Evolutionary conservation across 2,888 invertebrate species (phyloP), one percentile per base, ranked within the genome.

Genomic region (Pemphredon lugubris): DNA sequence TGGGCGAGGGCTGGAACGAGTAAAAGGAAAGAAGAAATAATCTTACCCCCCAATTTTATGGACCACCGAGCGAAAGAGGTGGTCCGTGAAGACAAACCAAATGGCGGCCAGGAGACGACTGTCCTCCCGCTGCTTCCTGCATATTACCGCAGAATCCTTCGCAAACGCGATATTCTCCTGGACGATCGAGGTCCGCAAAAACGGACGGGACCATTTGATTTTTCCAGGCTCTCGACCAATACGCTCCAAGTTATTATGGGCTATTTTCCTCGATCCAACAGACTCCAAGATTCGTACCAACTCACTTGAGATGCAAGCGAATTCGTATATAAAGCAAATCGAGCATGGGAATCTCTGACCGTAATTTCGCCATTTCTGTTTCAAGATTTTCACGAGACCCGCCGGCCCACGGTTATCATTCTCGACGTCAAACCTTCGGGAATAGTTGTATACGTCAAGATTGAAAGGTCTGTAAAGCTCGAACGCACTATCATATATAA

Each of bases 41-140:
- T 84, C 81, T 75, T 63, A 77, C 57, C 75, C 75, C 79, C 78
- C 83, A 82, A 84, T 84, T 86, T 86, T 84, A 84, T 84, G 84
- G 83, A 67, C 73, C 83, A 80, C 68, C 73, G 77, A 65, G 64
- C 76, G 68, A 61, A 77, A 64, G 71, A 75, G 78, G 47, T 61
- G 71, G 68, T 76, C 80, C 83, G 81, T 79, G 81, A 83, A 84
- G 71, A 67, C 59, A 60, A 76, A 79, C 73, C 76, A 79, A 82
- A 82, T 79, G 79, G 69, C 73, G 73, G 53, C 73, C 75, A 65
- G 66, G 48, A 42, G 48, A 42, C 60, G 39, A 68, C 60, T n/a
- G n/a, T n/a, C 65, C 63, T 32, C 50, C n/a, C 47, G 13, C 42
- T 50, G n/a, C 42, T 65, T 64, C 51, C 61, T 65, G 73, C 61